Evolutionary conservation across 2,888 invertebrate species (phyloP).

Genomic region (Agrenia bidenticulata): DNA sequence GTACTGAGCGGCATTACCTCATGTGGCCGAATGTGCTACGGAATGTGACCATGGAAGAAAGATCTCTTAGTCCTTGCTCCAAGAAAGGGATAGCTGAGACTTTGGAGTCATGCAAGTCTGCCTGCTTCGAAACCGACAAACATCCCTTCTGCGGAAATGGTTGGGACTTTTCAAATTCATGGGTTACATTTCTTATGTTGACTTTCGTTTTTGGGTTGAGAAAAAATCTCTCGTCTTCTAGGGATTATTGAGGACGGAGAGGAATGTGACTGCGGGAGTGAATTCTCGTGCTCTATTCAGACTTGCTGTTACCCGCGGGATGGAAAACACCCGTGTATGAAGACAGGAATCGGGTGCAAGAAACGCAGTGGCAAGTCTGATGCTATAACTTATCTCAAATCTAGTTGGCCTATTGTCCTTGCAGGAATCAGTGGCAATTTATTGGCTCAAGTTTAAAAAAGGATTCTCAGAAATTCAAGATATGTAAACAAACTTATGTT

Average conservation of each 20-base stretch:
- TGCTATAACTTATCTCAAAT: background rate
- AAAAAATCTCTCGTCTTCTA: constrained; percentile 15
- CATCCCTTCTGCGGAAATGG: constrained; percentile 53
- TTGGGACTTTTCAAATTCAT: constrained; percentile 12
- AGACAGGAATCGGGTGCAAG: constrained; percentile 41
- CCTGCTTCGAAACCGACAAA: constrained; percentile 47
- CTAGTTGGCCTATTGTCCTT: background rate
- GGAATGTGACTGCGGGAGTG: constrained; percentile 51
- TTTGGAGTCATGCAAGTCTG: constrained; percentile 42
- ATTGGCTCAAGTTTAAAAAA: too few relatives aligned
- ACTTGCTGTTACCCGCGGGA: constrained; percentile 44
- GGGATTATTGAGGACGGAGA: constrained; percentile 49
- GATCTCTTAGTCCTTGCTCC: constrained; percentile 43
- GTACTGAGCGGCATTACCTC: constrained; percentile 35
- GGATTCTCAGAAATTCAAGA: too few relatives aligned
- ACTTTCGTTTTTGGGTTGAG: background rate
- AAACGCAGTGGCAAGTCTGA: too few relatives aligned
- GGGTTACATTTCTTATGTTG: background rate
- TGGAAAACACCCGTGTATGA: constrained; percentile 44
- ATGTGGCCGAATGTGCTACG: constrained; percentile 50
- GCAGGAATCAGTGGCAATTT: too few relatives aligned
- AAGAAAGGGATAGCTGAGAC: constrained; percentile 31
- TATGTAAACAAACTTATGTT: too few relatives aligned
- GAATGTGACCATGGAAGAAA: constrained; percentile 39
- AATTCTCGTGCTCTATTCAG: constrained; percentile 40